Evolutionary conservation across 2,888 invertebrate genomes (phyloP).

Genomic region (Cactoblastis cactorum): DNA sequence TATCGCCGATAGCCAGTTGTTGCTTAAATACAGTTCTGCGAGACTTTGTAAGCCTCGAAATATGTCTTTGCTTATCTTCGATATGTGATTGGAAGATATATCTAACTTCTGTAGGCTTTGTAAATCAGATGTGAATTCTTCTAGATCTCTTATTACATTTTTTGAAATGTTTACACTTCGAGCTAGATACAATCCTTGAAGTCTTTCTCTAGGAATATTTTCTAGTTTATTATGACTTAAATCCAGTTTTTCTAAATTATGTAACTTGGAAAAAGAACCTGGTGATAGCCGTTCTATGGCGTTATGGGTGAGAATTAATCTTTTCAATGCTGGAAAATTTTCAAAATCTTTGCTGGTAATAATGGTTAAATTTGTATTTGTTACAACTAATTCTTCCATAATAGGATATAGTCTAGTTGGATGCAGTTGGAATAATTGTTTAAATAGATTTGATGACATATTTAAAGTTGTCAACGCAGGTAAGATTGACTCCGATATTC

Average conservation of each 20-base stretch:
- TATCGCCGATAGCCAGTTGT: conserved; percentile 89
- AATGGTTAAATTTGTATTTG: conserved; percentile 88
- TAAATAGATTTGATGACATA: conserved; percentile 89
- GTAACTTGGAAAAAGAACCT: conserved; percentile 88
- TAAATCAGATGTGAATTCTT: conserved; percentile 89
- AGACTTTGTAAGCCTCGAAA: conserved; percentile 88
- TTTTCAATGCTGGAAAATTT: conserved; percentile 87
- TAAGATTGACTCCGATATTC: conserved; percentile 86
- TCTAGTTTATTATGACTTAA: conserved; percentile 91
- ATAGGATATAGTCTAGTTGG: conserved; percentile 85
- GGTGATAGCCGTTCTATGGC: conserved; percentile 89
- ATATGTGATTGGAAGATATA: conserved; percentile 90
- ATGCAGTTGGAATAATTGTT: conserved; percentile 85
- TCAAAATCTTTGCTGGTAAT: conserved; percentile 92
- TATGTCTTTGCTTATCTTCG: conserved; percentile 85
- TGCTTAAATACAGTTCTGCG: conserved; percentile 87
- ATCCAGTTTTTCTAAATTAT: conserved; percentile 87
- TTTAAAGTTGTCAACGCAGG: conserved; percentile 88
- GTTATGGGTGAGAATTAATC: conserved; percentile 86
- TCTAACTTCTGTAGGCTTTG: conserved; percentile 88
- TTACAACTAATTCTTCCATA: conserved; percentile 90
- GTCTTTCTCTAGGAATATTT: conserved; percentile 89
- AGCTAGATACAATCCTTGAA: conserved; percentile 87
- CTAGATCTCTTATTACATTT: conserved; percentile 89
- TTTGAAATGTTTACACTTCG: conserved; percentile 89